Evolutionary conservation across 2,113 vertebrate species (phyloP), one percentile per base, ranked within the genome.

Genomic region (Callipepla californica): DNA sequence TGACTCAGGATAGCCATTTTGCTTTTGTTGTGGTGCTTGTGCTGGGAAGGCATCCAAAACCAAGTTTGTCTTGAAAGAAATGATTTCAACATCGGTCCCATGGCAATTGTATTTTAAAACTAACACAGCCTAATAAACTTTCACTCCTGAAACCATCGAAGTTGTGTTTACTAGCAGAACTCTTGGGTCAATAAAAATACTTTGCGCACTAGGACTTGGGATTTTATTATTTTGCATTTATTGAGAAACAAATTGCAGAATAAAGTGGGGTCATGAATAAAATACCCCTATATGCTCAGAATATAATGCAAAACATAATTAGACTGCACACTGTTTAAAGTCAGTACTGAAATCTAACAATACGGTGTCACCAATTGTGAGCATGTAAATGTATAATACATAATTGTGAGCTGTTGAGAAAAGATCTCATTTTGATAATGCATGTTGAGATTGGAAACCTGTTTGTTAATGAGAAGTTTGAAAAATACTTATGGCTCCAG

Each of bases 351-450:
- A 97, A 93, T 87, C 95, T 96, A 96, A 96, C 97, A 97, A 96
- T 97, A 94, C 66, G n/a, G 90, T 96, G 91, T 94, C 95, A 96
- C 96, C 95, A 89, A 92, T 94, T 96, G 91, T 97, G 94, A 96
- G 96, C 47, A 3, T 95, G 92, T 96, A 97, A 96, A 94, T 90
- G 70, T 96, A 95, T 95, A 97, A 97, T 96, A 97, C 91, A 69
- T 95, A 97, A 97, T 96, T 96, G 97, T 97, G 97, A 98, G 79
- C 96, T 96, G 95, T 95, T 96, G 96, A 95, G 95, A 96, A 97
- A 96, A 98, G 97, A 97, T 97, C 97, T 97, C 96, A 96, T 98
- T 97, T 97, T 97, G 98, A 97, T 97, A 97, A 97, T 80, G 87
- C 95, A 95, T 96, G 97, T 97, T 96, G 97, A 97, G 97, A 93